These are phyloP conservation scores for Nesoenas mayeri DNA, from an alignment of 2,113 vertebrate species.

Conservation along the genomic window DNA sequence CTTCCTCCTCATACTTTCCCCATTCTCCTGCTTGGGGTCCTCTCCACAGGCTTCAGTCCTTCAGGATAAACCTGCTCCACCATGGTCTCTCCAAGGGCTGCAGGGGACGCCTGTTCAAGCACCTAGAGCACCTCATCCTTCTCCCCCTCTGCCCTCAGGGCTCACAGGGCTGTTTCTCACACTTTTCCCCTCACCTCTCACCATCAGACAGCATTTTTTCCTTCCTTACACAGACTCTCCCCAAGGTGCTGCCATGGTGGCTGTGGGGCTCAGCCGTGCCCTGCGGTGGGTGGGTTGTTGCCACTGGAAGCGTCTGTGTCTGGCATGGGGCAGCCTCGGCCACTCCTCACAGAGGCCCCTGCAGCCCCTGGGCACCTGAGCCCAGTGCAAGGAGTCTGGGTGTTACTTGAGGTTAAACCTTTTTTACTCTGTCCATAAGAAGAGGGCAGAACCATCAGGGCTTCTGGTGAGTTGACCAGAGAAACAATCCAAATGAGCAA, in stretches of 20 bases:
- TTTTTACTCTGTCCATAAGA: neutral
- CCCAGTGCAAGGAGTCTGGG: rapidly evolving
- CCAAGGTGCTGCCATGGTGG: no score
- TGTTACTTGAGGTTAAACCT: neutral
- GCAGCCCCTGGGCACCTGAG: rapidly evolving
- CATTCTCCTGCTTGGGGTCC: neutral
- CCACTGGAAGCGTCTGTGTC: no score
- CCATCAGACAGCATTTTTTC: rapidly evolving
- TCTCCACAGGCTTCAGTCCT: neutral
- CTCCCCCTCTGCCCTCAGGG: rapidly evolving
- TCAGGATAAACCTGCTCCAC: neutral
- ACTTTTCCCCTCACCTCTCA: no score
- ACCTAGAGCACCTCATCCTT: no score
- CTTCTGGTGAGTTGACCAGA: neutral
- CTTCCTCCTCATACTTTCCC: neutral
- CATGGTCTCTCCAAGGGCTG: rapidly evolving
- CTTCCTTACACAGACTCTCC: no score
- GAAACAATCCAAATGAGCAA: neutral
- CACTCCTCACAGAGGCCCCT: no score
- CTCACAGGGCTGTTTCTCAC: neutral
- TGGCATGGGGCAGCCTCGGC: no score
- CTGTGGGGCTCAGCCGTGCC: no score
- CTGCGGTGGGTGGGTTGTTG: no score
- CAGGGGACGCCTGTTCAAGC: no score
- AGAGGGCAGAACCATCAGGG: neutral